Conservation (phyloP, 2,888 invertebrate genomes). For the Dryadula phaetusa region DNA sequence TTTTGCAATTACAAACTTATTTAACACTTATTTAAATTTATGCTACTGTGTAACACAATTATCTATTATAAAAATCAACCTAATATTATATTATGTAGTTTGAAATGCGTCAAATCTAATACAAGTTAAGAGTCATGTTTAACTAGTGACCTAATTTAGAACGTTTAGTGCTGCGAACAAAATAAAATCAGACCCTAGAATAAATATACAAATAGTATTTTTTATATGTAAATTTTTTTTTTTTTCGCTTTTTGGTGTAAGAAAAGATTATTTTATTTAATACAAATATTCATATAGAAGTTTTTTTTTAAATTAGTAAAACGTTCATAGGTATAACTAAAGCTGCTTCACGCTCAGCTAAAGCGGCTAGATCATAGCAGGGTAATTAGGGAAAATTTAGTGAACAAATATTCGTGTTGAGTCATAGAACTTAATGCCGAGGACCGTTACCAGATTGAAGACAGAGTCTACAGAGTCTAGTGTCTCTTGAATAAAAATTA, state of each 20-base stretch:
- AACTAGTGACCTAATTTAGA: neutral
- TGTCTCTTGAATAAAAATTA: no score
- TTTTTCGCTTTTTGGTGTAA: neutral
- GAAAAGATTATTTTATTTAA: no score
- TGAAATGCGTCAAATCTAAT: neutral
- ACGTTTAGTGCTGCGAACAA: neutral
- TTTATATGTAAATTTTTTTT: neutral
- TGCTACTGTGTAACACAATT: constrained; percentile 1
- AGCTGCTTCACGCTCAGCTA: no score
- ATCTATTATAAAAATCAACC: constrained; percentile 9
- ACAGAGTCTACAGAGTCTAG: no score
- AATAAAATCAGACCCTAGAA: neutral
- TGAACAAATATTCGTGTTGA: no score
- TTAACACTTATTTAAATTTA: neutral
- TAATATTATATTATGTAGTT: neutral
- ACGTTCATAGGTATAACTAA: no score
- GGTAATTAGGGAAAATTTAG: no score
- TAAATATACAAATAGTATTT: neutral
- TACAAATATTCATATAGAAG: no score
- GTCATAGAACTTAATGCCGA: no score
- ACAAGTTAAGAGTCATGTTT: neutral
- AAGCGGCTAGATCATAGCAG: no score
- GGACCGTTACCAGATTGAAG: no score
- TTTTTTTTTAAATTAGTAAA: no score
- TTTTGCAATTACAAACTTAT: constrained; percentile 10